Evolutionary conservation across 1,140 invertebrate genomes (phyloP).

Genomic region (Nylanderia fulva): DNA sequence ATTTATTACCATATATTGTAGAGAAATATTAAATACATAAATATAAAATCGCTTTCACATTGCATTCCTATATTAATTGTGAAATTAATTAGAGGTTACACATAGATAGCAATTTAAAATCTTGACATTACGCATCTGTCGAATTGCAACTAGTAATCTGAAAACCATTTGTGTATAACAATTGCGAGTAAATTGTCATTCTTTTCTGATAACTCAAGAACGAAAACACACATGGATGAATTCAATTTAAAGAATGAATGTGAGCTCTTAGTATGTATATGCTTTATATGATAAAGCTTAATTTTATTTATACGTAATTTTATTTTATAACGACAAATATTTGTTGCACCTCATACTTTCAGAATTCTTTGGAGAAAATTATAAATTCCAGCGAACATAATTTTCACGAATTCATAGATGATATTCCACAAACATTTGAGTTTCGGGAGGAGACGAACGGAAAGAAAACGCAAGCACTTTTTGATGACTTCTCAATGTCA

Average conservation of each 20-base stretch:
- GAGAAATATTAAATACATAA: background rate
- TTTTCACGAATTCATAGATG: conserved; percentile 49
- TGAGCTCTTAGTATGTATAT: conserved; percentile 56
- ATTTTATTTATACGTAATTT: background rate
- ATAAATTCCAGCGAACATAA: conserved; percentile 30
- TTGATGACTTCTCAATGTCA: conserved; percentile 23
- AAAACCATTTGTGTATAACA: conserved; percentile 9
- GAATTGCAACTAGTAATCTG: background rate
- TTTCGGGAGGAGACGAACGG: conserved; percentile 11
- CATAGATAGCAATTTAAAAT: conserved; percentile 4
- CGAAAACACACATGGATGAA: conserved; percentile 30
- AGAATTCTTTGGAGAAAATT: conserved; percentile 61
- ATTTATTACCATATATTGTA: background rate
- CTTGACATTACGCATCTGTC: background rate
- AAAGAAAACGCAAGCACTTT: conserved; percentile 21
- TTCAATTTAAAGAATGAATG: conserved; percentile 35
- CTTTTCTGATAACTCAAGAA: background rate
- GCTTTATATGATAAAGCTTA: background rate
- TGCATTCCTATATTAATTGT: background rate
- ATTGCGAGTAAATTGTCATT: background rate
- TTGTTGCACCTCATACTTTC: background rate
- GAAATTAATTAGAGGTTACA: conserved; percentile 27
- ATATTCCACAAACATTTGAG: conserved; percentile 37
- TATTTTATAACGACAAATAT: background rate
- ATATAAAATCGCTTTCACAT: background rate